These are phyloP conservation scores for Poecilia velifera DNA, from an alignment of 2,797 vertebrate genomes.

Conservation along the genomic window DNA sequence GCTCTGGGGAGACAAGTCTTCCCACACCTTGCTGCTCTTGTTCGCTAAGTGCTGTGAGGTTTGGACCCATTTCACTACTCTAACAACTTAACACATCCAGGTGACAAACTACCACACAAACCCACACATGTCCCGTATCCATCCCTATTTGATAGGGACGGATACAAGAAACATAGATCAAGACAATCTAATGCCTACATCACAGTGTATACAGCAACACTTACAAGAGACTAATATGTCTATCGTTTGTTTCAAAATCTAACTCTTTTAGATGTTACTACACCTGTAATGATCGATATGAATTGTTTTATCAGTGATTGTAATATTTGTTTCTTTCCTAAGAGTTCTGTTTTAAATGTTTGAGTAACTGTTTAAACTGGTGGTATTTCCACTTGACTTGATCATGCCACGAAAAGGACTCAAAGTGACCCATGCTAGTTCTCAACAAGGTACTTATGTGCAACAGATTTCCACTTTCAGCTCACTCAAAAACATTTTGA, in stretches of 20 bases:
- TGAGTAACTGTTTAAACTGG: not conserved
- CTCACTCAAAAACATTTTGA: not conserved
- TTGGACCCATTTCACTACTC: not conserved
- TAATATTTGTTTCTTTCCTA: not conserved
- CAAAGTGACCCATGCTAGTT: not conserved
- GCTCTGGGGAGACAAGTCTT: not conserved
- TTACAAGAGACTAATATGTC: too few relatives aligned
- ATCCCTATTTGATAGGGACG: too few relatives aligned
- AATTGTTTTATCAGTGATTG: not conserved
- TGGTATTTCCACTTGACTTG: not conserved
- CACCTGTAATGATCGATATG: not conserved
- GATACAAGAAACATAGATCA: too few relatives aligned
- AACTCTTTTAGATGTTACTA: not conserved
- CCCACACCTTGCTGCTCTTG: not conserved
- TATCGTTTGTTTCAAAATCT: not conserved
- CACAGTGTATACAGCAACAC: too few relatives aligned
- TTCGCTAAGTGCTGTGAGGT: not conserved
- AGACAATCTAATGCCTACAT: too few relatives aligned
- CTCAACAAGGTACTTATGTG: not conserved
- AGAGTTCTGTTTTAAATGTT: not conserved
- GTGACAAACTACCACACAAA: not conserved
- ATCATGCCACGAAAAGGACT: not conserved
- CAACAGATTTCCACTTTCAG: not conserved
- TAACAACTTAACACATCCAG: not conserved
- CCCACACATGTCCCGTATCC: too few relatives aligned